Evolutionary conservation across 2,888 invertebrate genomes (phyloP).

Genomic region (Lepetodrilus schrolli): DNA sequence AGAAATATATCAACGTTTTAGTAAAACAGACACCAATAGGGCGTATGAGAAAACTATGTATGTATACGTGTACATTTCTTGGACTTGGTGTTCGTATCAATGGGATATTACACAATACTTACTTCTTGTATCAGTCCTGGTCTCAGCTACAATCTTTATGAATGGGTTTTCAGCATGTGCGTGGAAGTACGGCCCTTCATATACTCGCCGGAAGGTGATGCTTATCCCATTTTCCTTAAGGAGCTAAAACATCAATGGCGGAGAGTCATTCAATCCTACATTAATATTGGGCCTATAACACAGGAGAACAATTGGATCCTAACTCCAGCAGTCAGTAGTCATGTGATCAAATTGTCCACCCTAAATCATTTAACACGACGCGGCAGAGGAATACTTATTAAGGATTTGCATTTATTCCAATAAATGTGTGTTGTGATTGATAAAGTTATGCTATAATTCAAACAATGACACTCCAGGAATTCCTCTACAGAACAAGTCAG

Average conservation of each 20-base stretch:
- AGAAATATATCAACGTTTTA: too few species aligned
- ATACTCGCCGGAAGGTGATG: conserved; percentile 59
- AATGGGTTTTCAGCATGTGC: conserved; percentile 89
- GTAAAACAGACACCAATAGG: too few species aligned
- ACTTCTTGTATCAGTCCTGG: conserved; percentile 91
- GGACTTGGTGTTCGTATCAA: too few species aligned
- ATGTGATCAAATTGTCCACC: neutral
- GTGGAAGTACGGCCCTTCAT: conserved; percentile 83
- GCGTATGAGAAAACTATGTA: too few species aligned
- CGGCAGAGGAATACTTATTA: too few species aligned
- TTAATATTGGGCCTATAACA: neutral
- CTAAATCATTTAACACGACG: neutral
- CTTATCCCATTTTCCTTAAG: conserved; percentile 81
- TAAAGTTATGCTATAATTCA: too few species aligned
- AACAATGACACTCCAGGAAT: too few species aligned
- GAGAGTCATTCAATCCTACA: neutral
- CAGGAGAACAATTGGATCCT: neutral
- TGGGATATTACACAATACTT: too few species aligned
- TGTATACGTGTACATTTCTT: too few species aligned
- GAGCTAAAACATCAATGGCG: conserved; percentile 76
- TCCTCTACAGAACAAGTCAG: too few species aligned
- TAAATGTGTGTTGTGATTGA: too few species aligned
- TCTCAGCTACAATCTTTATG: conserved; percentile 85
- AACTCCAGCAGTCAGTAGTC: neutral
- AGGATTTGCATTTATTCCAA: too few species aligned